Base-by-base conservation (phyloP, 2,888 invertebrate genomes). In the Gymnoscelis rufifasciata region DNA sequence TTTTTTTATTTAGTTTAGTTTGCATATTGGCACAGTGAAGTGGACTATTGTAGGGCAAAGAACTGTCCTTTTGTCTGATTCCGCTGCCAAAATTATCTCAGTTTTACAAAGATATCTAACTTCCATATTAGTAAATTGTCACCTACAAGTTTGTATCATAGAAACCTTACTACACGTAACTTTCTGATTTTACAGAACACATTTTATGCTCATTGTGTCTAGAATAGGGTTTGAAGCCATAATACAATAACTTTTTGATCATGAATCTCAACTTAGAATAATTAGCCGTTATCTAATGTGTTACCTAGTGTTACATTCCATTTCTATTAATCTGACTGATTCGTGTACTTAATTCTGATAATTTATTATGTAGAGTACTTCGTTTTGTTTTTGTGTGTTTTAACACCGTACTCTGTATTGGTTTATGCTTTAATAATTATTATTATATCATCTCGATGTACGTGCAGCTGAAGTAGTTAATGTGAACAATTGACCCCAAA, bases 281-380 rank as follows among this genome's bases (percentile, higher is more conserved):
- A 4, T 27, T 10, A 31, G 15, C 37, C 36, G 36, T 24, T 43
- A 10, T 14, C 14, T 37, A 30, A 27, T 38, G 33, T 28, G 39
- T 51, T 48, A 55, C 47, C 47, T 51, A 39, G 35, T 43, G 4
- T 43, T 54, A 57, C 60, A 60, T 62, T 62, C 61, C 61, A 54
- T 37, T 44, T 37, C 38, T 14, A 48, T 37, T 14, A 35, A 51
- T 43, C 37, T 47, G 53, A 55, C 56, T 55, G 52, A 51, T 43
- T 37, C 33, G 24, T 45, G 47, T 47, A 57, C 44, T 51, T 47
- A 48, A 35, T 26, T 45, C 24, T 48, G 19, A 36, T 45, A 41
- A 51, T 56, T 52, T 52, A 49, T 57, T 39, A 31, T 47, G 33
- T 39, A 36, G n/a, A n/a, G n/a, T n/a, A 49, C 46, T 45, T 45